Conservation (phyloP, 2,888 invertebrate species). For the Epirrhoe tristata region DNA sequence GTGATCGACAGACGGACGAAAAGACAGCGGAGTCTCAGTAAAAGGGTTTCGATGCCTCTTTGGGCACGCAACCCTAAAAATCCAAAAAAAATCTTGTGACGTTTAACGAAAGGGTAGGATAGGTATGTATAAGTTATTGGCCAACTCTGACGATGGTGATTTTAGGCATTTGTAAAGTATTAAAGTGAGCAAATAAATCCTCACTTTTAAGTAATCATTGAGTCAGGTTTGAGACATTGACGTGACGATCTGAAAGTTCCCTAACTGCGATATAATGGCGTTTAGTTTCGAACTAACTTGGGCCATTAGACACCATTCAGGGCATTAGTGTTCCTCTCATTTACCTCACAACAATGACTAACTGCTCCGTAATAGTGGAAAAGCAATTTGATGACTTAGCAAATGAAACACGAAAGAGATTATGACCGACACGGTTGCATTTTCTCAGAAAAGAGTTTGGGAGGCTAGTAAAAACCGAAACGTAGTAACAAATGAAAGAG, state of each 20-base stretch:
- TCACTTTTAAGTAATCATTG: background rate
- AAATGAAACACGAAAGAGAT: background rate
- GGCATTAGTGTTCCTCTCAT: slow-evolving; percentile 47
- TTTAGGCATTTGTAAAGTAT: background rate
- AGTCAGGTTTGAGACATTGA: slow-evolving; percentile 33
- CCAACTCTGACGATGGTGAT: background rate
- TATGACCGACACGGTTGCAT: too few species aligned
- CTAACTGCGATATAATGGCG: slow-evolving; percentile 61
- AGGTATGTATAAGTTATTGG: too few species aligned
- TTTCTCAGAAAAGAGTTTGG: too few species aligned
- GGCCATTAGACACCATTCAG: slow-evolving; percentile 58
- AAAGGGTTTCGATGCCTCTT: too few species aligned
- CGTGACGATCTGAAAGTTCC: slow-evolving; percentile 49
- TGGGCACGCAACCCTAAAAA: too few species aligned
- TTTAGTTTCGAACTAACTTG: slow-evolving; percentile 56
- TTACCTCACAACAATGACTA: slow-evolving; percentile 47
- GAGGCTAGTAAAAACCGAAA: too few species aligned
- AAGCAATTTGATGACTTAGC: slow-evolving; percentile 14
- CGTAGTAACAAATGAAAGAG: too few species aligned
- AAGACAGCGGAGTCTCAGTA: too few species aligned
- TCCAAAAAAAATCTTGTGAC: too few species aligned
- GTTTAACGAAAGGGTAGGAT: too few species aligned
- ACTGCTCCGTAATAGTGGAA: slow-evolving; percentile 36
- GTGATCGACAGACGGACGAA: too few species aligned
- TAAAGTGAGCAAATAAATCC: background rate